Evolutionary conservation across 2,888 invertebrate genomes (phyloP), one percentile per base, ranked within the genome.

Genomic region (Drosophila rubida): DNA sequence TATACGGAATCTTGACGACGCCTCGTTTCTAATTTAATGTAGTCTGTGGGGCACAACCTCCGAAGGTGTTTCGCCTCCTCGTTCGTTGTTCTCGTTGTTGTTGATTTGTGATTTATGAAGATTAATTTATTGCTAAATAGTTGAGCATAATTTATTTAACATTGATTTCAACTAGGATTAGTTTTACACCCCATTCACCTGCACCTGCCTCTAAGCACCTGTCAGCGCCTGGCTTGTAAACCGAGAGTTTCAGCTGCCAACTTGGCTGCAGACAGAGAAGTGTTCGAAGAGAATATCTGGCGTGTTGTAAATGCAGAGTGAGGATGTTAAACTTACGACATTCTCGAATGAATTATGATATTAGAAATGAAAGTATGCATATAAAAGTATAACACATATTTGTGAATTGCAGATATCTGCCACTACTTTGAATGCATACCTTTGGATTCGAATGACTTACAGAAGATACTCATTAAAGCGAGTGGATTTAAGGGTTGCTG

Each of bases 41-140:
- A 86, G 67, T 86, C 61, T 64, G 49, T 55, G 69, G 59, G 51
- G 65, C 13, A 45, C 13, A 45, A 35, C 45, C 66, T 62, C 50
- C 59, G 49, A 51, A 60, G 65, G 55, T 62, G 50, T 57, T 42
- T 32, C 32, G 45, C 16, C 8, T 32, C 32, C 27, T 9, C 4
- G 44, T 27, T 22, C 49, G 19, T 53, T 80, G 78, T 75, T 76
- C 72, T 62, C 55, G 54, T 49, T 75, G 67, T 63, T 90, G 90
- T 90, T 90, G 79, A 89, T 83, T 89, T 90, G 89, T 89, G 89
- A 89, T 89, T 89, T 89, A 89, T 89, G 90, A 90, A 89, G 89
- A 89, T 89, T 90, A 89, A 89, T 89, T 90, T 90, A 90, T 89
- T 90, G 88, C 78, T 84, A 82, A 89, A 87, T 89, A 84, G 90